These are phyloP conservation scores for Heliangelus exortis DNA, from an alignment of 2,797 vertebrate genomes.

Conservation along the genomic window DNA sequence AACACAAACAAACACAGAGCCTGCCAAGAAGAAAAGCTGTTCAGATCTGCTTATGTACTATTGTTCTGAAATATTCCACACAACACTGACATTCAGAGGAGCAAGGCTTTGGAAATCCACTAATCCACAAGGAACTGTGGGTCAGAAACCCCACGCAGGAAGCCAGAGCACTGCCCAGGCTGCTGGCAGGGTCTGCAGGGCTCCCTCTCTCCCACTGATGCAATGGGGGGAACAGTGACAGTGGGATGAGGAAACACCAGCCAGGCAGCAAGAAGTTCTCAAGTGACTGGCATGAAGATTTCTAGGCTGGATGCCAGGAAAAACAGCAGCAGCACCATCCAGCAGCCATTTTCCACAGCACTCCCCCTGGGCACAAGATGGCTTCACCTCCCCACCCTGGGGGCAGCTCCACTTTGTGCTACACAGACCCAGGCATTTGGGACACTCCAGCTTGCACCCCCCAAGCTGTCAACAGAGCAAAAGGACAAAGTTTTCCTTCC, in stretches of 20 bases:
- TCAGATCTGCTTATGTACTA: background rate
- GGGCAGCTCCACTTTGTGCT: background rate
- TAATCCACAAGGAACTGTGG: background rate
- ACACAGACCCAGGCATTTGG: background rate
- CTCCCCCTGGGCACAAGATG: conserved; percentile 1
- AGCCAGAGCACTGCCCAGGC: background rate
- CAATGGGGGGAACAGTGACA: background rate
- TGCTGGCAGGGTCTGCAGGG: background rate
- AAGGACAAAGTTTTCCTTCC: background rate
- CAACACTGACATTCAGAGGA: background rate
- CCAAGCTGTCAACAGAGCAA: background rate
- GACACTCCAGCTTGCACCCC: background rate
- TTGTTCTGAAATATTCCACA: fast-evolving
- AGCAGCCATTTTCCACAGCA: conserved; percentile 28
- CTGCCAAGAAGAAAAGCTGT: background rate
- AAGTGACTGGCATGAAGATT: background rate
- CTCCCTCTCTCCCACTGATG: background rate
- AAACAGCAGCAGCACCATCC: background rate
- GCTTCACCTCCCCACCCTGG: background rate
- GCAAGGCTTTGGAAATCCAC: background rate
- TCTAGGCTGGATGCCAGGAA: conserved; percentile 59
- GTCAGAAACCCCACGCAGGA: fast-evolving
- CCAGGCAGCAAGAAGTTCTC: background rate
- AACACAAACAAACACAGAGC: background rate
- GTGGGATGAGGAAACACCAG: background rate